Base-by-base conservation (phyloP, 2,888 invertebrate species). In the Balanococcus diminutus region DNA sequence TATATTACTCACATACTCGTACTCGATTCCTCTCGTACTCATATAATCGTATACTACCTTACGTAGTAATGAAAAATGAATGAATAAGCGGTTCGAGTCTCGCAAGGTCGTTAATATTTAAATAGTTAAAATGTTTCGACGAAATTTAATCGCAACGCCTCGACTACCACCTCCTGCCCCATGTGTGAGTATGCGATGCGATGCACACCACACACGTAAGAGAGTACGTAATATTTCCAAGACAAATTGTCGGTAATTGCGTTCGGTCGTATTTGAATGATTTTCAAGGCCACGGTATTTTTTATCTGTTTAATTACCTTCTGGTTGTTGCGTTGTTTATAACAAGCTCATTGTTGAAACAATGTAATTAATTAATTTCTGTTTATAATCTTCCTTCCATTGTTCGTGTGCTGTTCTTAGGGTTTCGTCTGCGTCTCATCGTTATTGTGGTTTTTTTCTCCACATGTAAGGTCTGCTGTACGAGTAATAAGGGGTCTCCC, bases 381-480 rank as follows among this genome's bases (percentile, higher is more conserved):
- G 67, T 67, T 79, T 79, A 79, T 36, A 32, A 79, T 79, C 75
- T 79, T 79, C 75, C 75, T 79, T 79, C 75, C 75, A 79, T 79
- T 79, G 75, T 79, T 79, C 75, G 75, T 79, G 67, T 67, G 28
- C 67, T 67, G 28, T 31, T 67, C 61, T 67, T 28, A 28, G 67
- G 67, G 28, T 67, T 67, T 67, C 67, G 67, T 67, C 67, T 4
- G 5, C 14, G 46, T 4, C 36, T 36, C 5, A 6, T 8, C 46
- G n/a, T 46, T 14, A 2, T 46, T 14, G 46, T 36, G 36, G 4
- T 36, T 36, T 36, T 36, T 36, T 36, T 36, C 8, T n/a, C n/a
- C n/a, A n/a, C n/a, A n/a, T n/a, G n/a, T n/a, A n/a, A n/a, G n/a
- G n/a, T n/a, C n/a, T n/a, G n/a, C n/a, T n/a, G n/a, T n/a, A n/a